Evolutionary conservation across 30 jellyfish, hydroid and myxozoan species (phyloP), one percentile per base, ranked within the genome.

Genomic region (Aurelia aurita): DNA sequence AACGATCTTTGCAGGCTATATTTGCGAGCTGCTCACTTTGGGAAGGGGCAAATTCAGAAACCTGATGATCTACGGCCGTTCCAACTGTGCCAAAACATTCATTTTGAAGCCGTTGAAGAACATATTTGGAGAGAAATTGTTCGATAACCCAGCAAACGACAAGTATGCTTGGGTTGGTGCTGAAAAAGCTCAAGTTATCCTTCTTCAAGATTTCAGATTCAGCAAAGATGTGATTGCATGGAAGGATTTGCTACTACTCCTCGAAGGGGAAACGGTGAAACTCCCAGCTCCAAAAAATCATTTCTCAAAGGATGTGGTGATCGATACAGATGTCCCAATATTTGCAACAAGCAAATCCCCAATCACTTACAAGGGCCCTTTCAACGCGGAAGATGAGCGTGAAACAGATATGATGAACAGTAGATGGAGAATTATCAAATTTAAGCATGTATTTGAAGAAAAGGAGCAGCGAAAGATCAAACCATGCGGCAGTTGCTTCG

Each of bases 211-310:
- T 29, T 82, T 82, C 53, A 63, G 92, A 10, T 82, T 34, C 32
- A 68, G 44, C 63, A 68, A 5, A 0, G 92, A 82, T 32, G 60
- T 27, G 9, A 69, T 82, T 45, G 66, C 92, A 0, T 69, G 89
- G 89, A 82, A 82, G 27, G 92, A 82, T 5, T 31, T 82, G 64
- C 89, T 80, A n/a, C 47, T 78, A 2, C 69, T 78, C 0, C 35
- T 78, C 35, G 89, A 78, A 78, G 89, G 89, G n/a, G 80, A 78
- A 69, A 59, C 89, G 0, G 89, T 78, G 1, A 72, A 78, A n/a
- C 1, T 78, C 0, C 89, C 89, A 0, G 57, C 91, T 0, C 91
- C 86, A 1, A 32, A 66, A 1, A 80, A 80, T 1, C 87, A n/a
- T 1, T 20, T 58, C 44, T 1, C 76, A 27, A 3, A 49, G 0